Percentiles rank a stretch among this genome's conserved stretches.
phyloP scores from a whole-genome alignment of 2,888 invertebrate genomes.

The Chironomus riparius region DNA sequence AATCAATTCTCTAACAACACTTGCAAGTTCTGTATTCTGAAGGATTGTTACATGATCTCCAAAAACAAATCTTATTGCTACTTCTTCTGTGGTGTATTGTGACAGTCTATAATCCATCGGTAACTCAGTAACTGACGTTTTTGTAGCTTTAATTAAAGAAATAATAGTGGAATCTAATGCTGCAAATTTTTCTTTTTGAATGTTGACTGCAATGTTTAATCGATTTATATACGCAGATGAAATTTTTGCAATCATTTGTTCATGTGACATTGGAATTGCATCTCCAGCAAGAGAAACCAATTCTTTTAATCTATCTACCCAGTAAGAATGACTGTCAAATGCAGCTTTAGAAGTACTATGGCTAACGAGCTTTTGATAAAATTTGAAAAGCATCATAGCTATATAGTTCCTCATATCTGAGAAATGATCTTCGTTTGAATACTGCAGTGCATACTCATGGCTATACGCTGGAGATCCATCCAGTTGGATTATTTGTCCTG shows the following conservation, averaged over 20 bases:
- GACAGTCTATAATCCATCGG: background rate
- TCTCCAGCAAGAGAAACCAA: background rate
- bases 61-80: background rate
- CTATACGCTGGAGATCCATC: background rate
- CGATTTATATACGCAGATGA: background rate
- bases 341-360: background rate
- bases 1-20: too few species aligned
- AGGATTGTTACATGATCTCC: background rate
- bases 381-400: background rate
- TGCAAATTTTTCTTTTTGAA: background rate
- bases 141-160: background rate
- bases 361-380: background rate
- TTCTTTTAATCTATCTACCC: background rate
- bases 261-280: background rate
- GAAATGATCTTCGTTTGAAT: background rate
- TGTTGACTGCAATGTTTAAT: background rate
- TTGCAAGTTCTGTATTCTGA: background rate
- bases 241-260: background rate
- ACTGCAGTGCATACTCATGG: background rate
- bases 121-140: background rate
- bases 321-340: background rate
- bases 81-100: background rate
- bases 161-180: background rate
- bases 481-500: background rate
- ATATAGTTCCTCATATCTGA: background rate